A percentile compares a stretch with the other conserved stretches of the same genome.
Evolutionary conservation across 2,888 invertebrate species (phyloP).

Genomic region (Steinernema carpocapsae): DNA sequence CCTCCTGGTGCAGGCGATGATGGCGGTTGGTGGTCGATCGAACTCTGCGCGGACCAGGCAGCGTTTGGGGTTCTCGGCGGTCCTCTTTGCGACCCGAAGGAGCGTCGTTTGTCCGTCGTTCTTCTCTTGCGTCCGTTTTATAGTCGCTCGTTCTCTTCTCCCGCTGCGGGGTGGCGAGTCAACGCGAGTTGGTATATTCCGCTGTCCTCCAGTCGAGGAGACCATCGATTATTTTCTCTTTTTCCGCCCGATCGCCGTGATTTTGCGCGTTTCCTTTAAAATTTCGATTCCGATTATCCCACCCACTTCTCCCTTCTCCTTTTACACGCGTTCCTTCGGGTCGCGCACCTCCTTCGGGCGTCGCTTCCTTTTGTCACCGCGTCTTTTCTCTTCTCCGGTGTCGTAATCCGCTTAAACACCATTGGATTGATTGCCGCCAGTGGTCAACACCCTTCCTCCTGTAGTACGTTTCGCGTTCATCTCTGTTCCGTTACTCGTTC

Average conservation of each 20-base stretch:
- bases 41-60: slow-evolving; percentile 1
- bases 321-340: slow-evolving; percentile 14
- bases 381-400: neutral
- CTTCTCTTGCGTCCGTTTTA: slow-evolving; percentile 26
- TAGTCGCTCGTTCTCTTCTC: neutral
- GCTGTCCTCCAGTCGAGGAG: neutral
- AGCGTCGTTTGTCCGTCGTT: slow-evolving; percentile 12
- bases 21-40: slow-evolving; percentile 9
- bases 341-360: neutral
- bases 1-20: no score
- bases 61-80: neutral
- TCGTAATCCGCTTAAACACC: slow-evolving; percentile 33
- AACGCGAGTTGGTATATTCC: slow-evolving; percentile 32
- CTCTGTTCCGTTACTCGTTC: neutral
- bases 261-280: neutral
- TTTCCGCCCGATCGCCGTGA: neutral
- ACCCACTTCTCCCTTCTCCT: slow-evolving; percentile 23
- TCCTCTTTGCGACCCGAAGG: neutral
- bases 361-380: neutral
- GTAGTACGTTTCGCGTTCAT: neutral
- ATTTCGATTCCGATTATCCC: slow-evolving; percentile 3
- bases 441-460: no score
- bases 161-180: slow-evolving; percentile 2
- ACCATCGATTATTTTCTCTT: slow-evolving; percentile 30
- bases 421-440: slow-evolving; percentile 16